Conservation (phyloP, 2,888 invertebrate genomes). For the Phaedon cochleariae region DNA sequence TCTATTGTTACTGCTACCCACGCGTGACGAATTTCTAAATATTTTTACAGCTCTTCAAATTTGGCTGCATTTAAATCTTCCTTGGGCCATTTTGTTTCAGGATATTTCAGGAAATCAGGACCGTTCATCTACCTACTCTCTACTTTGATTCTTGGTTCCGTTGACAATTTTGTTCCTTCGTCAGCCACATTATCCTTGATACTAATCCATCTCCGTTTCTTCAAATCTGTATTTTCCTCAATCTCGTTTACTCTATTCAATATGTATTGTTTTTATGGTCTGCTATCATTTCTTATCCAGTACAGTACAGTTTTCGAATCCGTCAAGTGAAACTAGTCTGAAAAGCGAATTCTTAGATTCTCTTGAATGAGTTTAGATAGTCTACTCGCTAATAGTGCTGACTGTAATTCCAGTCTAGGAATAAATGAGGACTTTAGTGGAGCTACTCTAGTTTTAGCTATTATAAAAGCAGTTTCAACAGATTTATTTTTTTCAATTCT, state of each 20-base stretch:
- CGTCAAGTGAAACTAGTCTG: not conserved
- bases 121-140: not conserved
- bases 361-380: slow-evolving; percentile 2
- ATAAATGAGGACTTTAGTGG: slow-evolving; percentile 16
- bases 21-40: not conserved
- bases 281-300: slow-evolving; percentile 6
- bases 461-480: not conserved
- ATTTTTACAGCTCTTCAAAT: not conserved
- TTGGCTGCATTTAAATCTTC: not conserved
- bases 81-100: not conserved
- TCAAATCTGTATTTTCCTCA: not conserved
- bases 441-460: slow-evolving; percentile 15
- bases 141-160: not conserved
- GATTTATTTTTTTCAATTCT: not conserved
- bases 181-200: not conserved
- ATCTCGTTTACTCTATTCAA: slow-evolving; percentile 2
- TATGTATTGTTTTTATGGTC: not conserved
- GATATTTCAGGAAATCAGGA: not conserved
- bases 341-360: not conserved
- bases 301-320: slow-evolving; percentile 13
- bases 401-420: slow-evolving; percentile 17
- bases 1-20: not conserved
- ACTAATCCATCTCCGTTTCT: not conserved
- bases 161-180: not conserved
- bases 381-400: slow-evolving; percentile 9